Conservation (phyloP, 2,113 vertebrate species). For the Toxostoma redivivum region DNA sequence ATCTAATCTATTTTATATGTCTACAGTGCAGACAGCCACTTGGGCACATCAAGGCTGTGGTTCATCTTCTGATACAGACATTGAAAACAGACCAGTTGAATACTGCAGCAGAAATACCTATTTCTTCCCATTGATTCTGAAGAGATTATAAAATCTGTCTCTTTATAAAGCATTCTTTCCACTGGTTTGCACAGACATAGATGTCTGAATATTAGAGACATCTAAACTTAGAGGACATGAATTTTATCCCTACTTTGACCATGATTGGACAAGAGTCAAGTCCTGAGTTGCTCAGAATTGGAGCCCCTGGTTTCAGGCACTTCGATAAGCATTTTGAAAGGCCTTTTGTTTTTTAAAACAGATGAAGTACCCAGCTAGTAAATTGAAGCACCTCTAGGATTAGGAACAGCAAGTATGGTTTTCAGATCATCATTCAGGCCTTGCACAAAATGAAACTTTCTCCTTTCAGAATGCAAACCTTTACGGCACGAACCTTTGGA, state of each 20-base stretch:
- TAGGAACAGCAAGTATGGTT: neutral
- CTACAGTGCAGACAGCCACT: neutral
- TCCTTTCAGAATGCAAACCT: neutral
- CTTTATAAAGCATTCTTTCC: neutral
- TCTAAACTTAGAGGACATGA: neutral
- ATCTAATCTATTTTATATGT: slow-evolving; percentile 6
- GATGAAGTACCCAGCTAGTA: neutral
- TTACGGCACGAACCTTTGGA: neutral
- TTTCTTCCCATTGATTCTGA: neutral
- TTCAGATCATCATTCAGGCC: neutral
- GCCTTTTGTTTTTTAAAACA: neutral
- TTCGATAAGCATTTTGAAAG: neutral
- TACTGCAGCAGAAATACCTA: neutral
- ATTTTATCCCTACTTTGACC: neutral
- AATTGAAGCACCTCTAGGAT: neutral
- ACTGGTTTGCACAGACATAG: neutral
- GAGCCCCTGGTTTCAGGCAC: neutral
- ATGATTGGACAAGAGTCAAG: neutral
- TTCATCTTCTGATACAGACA: slow-evolving; percentile 18
- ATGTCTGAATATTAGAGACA: neutral
- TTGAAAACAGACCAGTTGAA: slow-evolving; percentile 11
- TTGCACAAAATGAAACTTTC: neutral
- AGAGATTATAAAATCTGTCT: neutral
- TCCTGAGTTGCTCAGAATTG: neutral
- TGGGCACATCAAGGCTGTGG: neutral